Evolutionary conservation across 1,140 invertebrate species (phyloP), one percentile per base, ranked within the genome.

Genomic region (Halictus rubicundus): DNA sequence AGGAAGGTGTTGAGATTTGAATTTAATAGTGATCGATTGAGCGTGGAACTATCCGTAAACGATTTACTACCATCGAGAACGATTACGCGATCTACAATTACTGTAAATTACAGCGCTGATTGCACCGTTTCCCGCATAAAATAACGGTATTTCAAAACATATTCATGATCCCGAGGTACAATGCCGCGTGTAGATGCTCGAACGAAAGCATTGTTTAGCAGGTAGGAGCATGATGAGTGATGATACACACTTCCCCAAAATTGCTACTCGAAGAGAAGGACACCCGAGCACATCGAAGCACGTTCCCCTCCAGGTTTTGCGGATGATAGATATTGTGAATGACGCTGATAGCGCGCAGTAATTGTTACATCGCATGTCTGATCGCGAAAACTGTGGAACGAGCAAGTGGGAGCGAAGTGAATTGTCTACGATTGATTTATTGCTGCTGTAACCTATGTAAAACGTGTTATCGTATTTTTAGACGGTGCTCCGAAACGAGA

Each of bases 301-400:
- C 54, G 83, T 72, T 76, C 71, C 75, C 84, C 85, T 86, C 83
- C 52, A 68, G 68, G 84, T 75, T 87, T 70, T 60, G 81, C 73
- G 80, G 57, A 77, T 87, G 82, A 90, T 90, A 84, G 88, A 89
- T 89, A 89, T 89, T 89, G 80, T 66, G 83, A 89, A 72, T 81
- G 81, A 90, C 85, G 81, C 68, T 80, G 81, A 76, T 78, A 83
- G 83, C 82, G 80, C 80, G 64, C 80, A 81, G 87, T 90, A 90
- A 90, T 90, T 90, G 89, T 90, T 89, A 89, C 86, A 88, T 90
- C 86, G 89, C 88, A 88, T 90, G 89, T 90, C 85, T 86, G 87
- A 89, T 88, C 87, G 72, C 71, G 84, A 87, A 85, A 85, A 80
- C 81, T 63, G 66, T 68, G 54, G 74, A 71, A 80, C 49, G 80